Conservation (phyloP, 2,888 invertebrate species). For the Iselma pallidipennis region DNA sequence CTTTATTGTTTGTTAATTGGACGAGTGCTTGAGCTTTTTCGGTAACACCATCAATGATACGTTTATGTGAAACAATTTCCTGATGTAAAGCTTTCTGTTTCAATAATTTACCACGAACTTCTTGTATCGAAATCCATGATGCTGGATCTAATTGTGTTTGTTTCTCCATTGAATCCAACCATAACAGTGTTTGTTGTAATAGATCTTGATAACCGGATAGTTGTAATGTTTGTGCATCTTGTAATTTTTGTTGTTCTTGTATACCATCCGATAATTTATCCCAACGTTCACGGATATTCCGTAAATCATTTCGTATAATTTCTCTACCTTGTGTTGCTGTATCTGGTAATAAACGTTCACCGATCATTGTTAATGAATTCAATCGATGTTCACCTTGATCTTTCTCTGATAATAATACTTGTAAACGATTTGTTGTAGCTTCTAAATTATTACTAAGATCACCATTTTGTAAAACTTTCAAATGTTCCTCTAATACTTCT, state of each 20-base stretch:
- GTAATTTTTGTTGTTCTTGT: conserved; percentile 80
- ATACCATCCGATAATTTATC: conserved; percentile 85
- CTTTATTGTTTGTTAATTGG: conserved; percentile 63
- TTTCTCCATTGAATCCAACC: conserved; percentile 86
- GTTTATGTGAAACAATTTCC: conserved; percentile 87
- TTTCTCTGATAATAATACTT: conserved; percentile 74
- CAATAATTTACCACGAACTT: conserved; percentile 79
- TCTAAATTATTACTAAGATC: conserved; percentile 63
- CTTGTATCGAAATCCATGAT: conserved; percentile 78
- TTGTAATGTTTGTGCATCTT: conserved; percentile 81
- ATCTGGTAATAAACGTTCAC: conserved; percentile 89
- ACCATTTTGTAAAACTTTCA: conserved; percentile 68
- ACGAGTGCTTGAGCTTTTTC: conserved; percentile 81
- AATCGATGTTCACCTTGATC: conserved; percentile 85
- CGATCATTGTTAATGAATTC: conserved; percentile 72
- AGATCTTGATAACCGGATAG: conserved; percentile 86
- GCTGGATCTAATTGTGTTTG: conserved; percentile 72
- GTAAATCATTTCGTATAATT: conserved; percentile 80
- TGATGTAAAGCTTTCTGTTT: conserved; percentile 87
- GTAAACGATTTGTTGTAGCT: conserved; percentile 69
- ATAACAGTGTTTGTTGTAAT: conserved; percentile 78
- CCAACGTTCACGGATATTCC: conserved; percentile 83
- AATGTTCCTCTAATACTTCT: conserved; percentile 72
- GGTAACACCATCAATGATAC: conserved; percentile 86
- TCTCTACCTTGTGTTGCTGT: conserved; percentile 92